Evolutionary conservation across 2,888 invertebrate genomes (phyloP).

Genomic region (Ichneumoninae sp.): DNA sequence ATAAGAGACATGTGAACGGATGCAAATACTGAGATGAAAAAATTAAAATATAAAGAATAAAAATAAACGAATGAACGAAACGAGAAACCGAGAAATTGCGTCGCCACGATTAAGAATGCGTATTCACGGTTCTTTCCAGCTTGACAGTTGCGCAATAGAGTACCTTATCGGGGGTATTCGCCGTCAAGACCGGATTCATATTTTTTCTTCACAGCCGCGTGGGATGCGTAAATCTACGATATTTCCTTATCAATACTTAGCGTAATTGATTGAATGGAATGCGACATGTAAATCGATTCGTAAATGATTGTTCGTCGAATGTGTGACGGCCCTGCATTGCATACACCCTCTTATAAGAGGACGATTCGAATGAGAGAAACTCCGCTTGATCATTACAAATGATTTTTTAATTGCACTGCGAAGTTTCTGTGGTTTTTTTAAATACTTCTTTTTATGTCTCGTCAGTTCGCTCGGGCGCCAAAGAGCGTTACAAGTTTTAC

Average conservation of each 20-base stretch:
- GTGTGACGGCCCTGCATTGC: too few species aligned
- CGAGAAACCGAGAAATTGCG: constrained; percentile 43
- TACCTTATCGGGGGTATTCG: constrained; percentile 14
- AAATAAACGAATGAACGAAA: background rate
- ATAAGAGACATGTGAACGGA: constrained; percentile 52
- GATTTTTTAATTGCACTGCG: constrained; percentile 21
- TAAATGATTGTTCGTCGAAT: background rate
- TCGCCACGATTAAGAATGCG: constrained; percentile 36
- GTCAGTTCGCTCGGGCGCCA: background rate
- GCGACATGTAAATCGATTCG: constrained; percentile 35
- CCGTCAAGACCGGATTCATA: constrained; percentile 2
- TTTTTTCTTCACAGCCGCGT: constrained; percentile 33
- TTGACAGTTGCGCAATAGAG: constrained; percentile 22
- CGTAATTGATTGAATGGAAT: constrained; percentile 30
- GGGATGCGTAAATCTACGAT: constrained; percentile 30
- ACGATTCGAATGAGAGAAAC: too few species aligned
- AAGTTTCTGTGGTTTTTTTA: background rate
- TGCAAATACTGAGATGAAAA: constrained; percentile 19
- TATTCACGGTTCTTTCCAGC: constrained; percentile 35
- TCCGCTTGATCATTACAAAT: too few species aligned
- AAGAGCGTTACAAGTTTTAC: background rate
- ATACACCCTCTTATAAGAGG: too few species aligned
- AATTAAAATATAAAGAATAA: background rate
- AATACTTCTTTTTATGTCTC: background rate
- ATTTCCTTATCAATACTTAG: constrained; percentile 50